These are phyloP conservation scores for Tachycineta bicolor DNA, from an alignment of 2,113 vertebrate species.

Conservation along the genomic window DNA sequence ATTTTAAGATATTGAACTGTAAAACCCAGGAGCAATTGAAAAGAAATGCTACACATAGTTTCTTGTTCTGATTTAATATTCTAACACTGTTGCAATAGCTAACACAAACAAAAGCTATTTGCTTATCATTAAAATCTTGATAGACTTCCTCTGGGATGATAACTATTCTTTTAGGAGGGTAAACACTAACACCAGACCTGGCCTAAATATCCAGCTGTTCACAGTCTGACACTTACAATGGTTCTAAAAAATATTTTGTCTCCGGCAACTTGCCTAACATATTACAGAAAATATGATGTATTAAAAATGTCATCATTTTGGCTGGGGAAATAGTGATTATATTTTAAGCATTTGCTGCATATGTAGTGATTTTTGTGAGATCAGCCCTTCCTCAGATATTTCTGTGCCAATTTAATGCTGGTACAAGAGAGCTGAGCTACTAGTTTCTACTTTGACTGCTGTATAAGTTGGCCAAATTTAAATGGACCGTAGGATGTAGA, in stretches of 20 bases:
- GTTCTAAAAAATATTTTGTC: neutral
- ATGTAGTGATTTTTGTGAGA: neutral
- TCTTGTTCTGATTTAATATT: neutral
- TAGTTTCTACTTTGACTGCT: neutral
- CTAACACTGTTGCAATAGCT: neutral
- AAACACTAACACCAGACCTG: neutral
- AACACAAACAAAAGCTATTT: neutral
- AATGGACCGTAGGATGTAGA: neutral
- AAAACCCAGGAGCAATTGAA: neutral
- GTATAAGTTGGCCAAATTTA: neutral
- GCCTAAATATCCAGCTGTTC: neutral
- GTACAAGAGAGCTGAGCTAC: neutral
- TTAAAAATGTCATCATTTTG: neutral
- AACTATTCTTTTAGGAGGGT: neutral
- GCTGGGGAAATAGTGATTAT: neutral
- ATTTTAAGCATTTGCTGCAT: neutral
- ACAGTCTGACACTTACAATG: neutral
- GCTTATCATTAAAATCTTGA: neutral
- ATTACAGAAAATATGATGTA: neutral
- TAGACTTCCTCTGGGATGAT: neutral
- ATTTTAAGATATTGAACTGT: neutral
- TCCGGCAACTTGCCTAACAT: neutral
- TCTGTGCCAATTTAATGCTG: neutral
- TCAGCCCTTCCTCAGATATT: neutral
- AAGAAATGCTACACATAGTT: neutral